A percentile compares a stretch with the other conserved stretches of the same genome.
These are phyloP conservation scores for Timema podura DNA, from an alignment of 2,888 invertebrate species.

Conservation along the genomic window DNA sequence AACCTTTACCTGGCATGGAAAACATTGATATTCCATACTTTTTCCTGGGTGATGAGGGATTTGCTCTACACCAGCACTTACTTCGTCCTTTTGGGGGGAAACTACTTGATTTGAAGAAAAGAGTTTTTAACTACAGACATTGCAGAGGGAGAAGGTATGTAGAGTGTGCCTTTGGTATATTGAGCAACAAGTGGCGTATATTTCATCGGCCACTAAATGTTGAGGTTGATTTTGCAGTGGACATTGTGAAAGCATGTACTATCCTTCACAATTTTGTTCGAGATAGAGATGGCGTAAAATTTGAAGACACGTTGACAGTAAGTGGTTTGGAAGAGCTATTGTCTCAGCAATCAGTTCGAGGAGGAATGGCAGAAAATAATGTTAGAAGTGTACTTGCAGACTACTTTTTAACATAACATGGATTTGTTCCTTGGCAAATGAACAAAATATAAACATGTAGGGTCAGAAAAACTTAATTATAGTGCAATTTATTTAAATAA, in stretches of 20 bases:
- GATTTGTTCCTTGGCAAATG: too few species aligned
- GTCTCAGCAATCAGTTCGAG: constrained; percentile 23
- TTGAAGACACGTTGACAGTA: constrained; percentile 32
- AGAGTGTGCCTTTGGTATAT: constrained; percentile 38
- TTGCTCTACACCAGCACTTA: constrained; percentile 21
- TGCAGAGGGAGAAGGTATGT: constrained; percentile 35
- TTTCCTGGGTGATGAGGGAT: constrained; percentile 27
- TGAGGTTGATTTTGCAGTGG: constrained; percentile 31
- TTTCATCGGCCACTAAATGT: constrained; percentile 37
- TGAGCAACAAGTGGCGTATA: constrained; percentile 38
- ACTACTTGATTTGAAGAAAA: constrained; percentile 21
- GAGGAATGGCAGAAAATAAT: too few species aligned
- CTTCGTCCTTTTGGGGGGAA: constrained; percentile 20
- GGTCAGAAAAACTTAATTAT: too few species aligned
- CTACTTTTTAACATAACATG: too few species aligned
- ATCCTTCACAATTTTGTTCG: constrained; percentile 32
- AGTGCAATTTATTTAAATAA: too few species aligned
- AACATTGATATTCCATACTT: constrained; percentile 18
- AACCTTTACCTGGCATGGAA: constrained; percentile 18
- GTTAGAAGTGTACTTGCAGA: too few species aligned
- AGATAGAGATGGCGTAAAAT: constrained; percentile 25
- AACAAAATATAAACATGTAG: too few species aligned
- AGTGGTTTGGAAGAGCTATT: constrained; percentile 31
- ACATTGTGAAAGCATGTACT: constrained; percentile 35
- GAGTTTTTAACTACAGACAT: constrained; percentile 32